phyloP scores from a whole-genome alignment of 1,140 invertebrate species.

The Lucilia cuprina region DNA sequence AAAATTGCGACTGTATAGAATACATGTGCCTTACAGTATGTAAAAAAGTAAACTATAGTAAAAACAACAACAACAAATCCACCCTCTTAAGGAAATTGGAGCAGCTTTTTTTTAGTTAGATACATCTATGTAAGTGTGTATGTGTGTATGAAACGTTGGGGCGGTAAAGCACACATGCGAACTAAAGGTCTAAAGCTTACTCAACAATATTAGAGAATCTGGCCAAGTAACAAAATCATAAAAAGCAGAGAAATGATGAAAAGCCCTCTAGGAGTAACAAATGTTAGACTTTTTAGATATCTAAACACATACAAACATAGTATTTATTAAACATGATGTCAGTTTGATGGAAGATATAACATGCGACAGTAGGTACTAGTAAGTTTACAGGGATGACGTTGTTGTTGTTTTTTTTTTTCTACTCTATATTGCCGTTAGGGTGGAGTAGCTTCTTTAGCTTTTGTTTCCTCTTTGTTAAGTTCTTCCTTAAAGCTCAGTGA shows the following conservation, averaged over 20 bases:
- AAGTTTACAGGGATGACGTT: background rate
- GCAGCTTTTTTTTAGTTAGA: background rate
- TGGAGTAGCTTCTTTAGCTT: background rate
- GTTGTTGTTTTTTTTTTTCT: background rate
- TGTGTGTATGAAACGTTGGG: background rate
- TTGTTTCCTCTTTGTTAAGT: background rate
- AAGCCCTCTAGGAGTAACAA: background rate
- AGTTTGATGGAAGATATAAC: background rate
- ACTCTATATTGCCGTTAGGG: background rate
- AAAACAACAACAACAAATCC: background rate
- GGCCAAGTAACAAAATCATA: background rate
- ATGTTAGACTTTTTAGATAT: too few relatives aligned
- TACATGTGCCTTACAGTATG: background rate
- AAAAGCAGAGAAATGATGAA: background rate
- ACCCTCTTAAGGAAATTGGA: slow-evolving; percentile 11
- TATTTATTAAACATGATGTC: background rate
- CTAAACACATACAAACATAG: background rate
- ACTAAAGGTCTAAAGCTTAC: background rate
- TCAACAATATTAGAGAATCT: background rate
- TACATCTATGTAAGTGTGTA: too few relatives aligned
- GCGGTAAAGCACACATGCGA: background rate
- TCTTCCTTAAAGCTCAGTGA: background rate
- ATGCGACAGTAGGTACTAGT: too few relatives aligned
- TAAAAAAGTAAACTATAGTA: background rate
- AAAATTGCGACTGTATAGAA: background rate